phyloP scores from a whole-genome alignment of 2,797 vertebrate genomes.

The Echiichthys vipera region DNA sequence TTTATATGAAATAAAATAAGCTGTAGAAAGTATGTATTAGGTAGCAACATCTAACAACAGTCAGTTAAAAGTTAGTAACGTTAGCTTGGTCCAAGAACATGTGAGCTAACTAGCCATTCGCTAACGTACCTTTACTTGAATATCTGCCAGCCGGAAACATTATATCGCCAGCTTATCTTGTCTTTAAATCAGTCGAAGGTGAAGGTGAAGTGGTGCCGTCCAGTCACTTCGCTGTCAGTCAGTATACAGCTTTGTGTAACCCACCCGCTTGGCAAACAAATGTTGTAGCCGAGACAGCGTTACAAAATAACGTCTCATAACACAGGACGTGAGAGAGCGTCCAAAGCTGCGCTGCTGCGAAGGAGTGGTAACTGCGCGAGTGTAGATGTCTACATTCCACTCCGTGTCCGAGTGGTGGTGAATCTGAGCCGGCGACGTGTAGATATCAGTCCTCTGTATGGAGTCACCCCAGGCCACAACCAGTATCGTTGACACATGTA shows the following conservation, averaged over 20 bases:
- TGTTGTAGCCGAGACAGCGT: neutral
- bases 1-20: no score
- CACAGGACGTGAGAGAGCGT: neutral
- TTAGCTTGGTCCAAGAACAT: neutral
- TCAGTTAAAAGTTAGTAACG: neutral
- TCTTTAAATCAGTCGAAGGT: neutral
- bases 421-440: fast-evolving
- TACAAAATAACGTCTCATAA: constrained; percentile 73
- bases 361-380: constrained; percentile 6
- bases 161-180: neutral
- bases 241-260: constrained; percentile 15
- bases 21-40: no score
- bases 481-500: no score
- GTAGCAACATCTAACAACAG: neutral
- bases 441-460: neutral
- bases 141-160: constrained; percentile 86
- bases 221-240: neutral
- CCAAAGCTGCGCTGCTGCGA: constrained; percentile 44
- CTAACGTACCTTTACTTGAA: constrained; percentile 78
- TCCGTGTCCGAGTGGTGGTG: fast-evolving
- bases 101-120: constrained; percentile 35
- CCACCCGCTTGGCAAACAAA: constrained; percentile 7
- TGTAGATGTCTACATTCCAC: neutral
- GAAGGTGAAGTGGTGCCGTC: neutral
- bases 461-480: neutral